These are phyloP conservation scores for Habrosyne pyritoides DNA, from an alignment of 2,888 invertebrate species.

Conservation along the genomic window DNA sequence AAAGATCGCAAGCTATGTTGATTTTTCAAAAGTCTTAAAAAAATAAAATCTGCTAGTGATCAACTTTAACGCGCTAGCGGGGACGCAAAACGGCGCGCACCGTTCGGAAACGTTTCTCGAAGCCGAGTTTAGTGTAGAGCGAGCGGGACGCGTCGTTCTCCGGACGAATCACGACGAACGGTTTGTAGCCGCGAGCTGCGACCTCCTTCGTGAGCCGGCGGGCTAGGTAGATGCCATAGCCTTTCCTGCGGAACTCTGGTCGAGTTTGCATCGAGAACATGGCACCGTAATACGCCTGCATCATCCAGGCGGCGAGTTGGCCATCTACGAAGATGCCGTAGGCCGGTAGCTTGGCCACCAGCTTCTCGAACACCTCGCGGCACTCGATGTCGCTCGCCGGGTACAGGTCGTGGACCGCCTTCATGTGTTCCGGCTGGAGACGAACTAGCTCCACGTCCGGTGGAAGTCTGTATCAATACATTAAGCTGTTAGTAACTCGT, in stretches of 20 bases:
- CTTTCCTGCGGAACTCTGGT: constrained; percentile 88
- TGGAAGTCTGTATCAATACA: constrained; percentile 69
- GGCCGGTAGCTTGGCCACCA: constrained; percentile 90
- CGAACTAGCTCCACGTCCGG: constrained; percentile 90
- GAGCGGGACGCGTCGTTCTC: constrained; percentile 94
- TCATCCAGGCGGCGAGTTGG: constrained; percentile 94
- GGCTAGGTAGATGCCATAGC: constrained; percentile 90
- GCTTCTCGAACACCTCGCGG: constrained; percentile 91
- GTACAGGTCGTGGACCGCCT: constrained; percentile 92
- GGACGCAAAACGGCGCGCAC: constrained; percentile 90
- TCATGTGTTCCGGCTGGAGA: constrained; percentile 89
- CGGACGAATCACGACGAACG: constrained; percentile 93
- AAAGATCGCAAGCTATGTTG: constrained; percentile 81
- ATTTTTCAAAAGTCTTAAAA: constrained; percentile 82
- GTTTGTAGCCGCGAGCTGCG: constrained; percentile 89
- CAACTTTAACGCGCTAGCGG: constrained; percentile 70
- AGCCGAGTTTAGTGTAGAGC: constrained; percentile 92
- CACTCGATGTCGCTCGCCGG: constrained; percentile 95
- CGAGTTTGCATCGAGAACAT: constrained; percentile 96
- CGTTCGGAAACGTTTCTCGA: constrained; percentile 90
- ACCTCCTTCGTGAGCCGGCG: constrained; percentile 86
- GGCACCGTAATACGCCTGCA: constrained; percentile 94
- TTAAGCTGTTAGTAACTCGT: not conserved
- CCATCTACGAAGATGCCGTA: constrained; percentile 91
- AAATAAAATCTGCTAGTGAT: constrained; percentile 82